Conservation (phyloP, 2,888 invertebrate species). For the Ptychoptera contaminata region DNA sequence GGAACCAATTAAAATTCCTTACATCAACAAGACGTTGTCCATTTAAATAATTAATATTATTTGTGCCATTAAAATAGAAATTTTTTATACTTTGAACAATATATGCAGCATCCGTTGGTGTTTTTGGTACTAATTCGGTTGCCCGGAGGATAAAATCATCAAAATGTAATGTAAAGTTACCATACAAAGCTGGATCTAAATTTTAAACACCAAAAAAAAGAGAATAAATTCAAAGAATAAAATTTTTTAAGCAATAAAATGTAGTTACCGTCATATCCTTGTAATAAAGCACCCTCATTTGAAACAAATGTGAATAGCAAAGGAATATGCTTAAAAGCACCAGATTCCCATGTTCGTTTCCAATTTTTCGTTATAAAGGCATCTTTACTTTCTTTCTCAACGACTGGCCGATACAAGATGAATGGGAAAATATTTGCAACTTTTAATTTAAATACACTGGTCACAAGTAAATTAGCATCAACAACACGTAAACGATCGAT, state of each 20-base stretch:
- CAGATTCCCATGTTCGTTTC: conserved; percentile 22
- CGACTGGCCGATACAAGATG: conserved; percentile 30
- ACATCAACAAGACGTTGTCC: conserved; percentile 21
- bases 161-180: too few species aligned
- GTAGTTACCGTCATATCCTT: too few species aligned
- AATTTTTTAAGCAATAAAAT: too few species aligned
- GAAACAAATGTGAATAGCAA: conserved; percentile 33
- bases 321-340: conserved; percentile 31
- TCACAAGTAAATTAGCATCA: conserved; percentile 24
- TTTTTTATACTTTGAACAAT: too few species aligned
- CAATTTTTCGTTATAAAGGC: conserved; percentile 34
- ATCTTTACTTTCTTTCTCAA: conserved; percentile 24
- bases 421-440: conserved; percentile 26
- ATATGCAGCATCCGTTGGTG: too few species aligned
- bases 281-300: conserved; percentile 27
- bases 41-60: conserved; percentile 18
- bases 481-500: conserved; percentile 29
- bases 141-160: too few species aligned
- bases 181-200: too few species aligned
- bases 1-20: conserved; percentile 7
- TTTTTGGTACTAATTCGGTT: too few species aligned
- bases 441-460: too few species aligned
- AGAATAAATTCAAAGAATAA: too few species aligned
- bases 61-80: conserved; percentile 10
- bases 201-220: too few species aligned